phyloP scores from a whole-genome alignment of 92 coral and sea anemone species.

The Actinernus sp. region DNA sequence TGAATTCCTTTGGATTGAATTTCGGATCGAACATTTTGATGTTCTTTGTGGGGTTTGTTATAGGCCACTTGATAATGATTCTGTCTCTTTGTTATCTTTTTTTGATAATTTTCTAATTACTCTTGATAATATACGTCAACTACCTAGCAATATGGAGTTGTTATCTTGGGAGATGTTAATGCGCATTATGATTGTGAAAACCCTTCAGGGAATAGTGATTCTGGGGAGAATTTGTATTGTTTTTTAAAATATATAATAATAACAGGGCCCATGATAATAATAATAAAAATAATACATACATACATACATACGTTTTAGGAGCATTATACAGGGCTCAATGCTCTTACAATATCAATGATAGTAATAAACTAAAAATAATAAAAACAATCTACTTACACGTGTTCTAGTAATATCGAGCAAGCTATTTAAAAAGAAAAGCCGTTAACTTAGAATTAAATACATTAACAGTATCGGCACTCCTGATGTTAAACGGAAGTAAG shows the following conservation, averaged over 20 bases:
- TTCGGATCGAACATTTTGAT: slow-evolving; percentile 16
- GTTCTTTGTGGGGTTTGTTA: slow-evolving; percentile 43
- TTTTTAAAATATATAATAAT: slow-evolving; percentile 6
- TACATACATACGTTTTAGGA: no score
- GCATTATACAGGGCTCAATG: no score
- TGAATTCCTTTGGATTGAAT: slow-evolving; percentile 53
- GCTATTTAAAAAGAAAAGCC: no score
- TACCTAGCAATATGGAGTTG: slow-evolving; percentile 15
- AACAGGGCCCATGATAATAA: no score
- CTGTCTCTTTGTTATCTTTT: slow-evolving; percentile 11
- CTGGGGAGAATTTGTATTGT: slow-evolving; percentile 3
- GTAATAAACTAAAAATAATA: no score
- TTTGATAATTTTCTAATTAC: slow-evolving; percentile 23
- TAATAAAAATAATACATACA: no score
- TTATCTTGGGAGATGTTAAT: slow-evolving; percentile 23
- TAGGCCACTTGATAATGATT: slow-evolving; percentile 28
- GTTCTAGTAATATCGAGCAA: no score
- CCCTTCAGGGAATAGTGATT: slow-evolving; percentile 13
- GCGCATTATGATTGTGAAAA: slow-evolving; percentile 19
- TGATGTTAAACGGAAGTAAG: no score
- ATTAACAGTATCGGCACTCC: no score
- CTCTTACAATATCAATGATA: no score
- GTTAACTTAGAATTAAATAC: no score
- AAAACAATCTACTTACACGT: no score
- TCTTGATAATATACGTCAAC: slow-evolving; percentile 33